Base-by-base conservation (phyloP, 2,888 invertebrate species). In the Cepaea hortensis region DNA sequence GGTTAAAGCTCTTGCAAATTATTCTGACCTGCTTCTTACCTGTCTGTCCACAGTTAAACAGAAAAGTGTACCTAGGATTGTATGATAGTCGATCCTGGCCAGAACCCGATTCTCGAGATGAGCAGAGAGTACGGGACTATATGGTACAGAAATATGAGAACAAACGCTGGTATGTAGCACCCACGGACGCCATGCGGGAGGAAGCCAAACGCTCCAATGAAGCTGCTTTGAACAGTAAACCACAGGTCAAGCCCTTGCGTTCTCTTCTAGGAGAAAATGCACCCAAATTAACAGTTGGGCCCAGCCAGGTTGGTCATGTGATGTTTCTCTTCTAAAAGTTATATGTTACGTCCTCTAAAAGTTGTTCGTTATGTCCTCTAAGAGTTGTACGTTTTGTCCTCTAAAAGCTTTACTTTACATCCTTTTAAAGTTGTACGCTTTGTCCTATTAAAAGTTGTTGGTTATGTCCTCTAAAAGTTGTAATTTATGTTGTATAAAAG, bases 131-230 rank as follows among this genome's bases (percentile, higher is more conserved):
- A 93, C 97, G 97, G 94, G 98, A 98, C 95, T 96, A 98, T 93
- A 98, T 98, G 97, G 96, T 97, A 84, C 97, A 98, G 93, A 99
- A 98, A 95, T 99, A 99, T 94, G 99, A 99, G 95, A 96, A 97
- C 93, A 98, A 98, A 94, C 96, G 98, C 94, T 96, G 95, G 95
- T 95, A 95, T 91, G 94, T 95, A 62, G 95, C 95, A 68, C 95
- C 95, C 3, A 94, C 94, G 23, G 94, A 95, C 68, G 91, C 93
- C 20, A 92, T 94, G 90, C 93, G 93, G 85, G 95, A 94, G 61
- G 94, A 94, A 79, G 94, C 94, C 4, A 89, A 91, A 81, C 90
- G 90, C 70, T 90, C 91, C 90, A 94, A 94, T 88, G 93, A 93
- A 80, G 90, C 93, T 7, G 91, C 91, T 9, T 89, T 91, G 75